phyloP scores from a whole-genome alignment of 2,888 invertebrate genomes.

The Oxytorus armatus region DNA sequence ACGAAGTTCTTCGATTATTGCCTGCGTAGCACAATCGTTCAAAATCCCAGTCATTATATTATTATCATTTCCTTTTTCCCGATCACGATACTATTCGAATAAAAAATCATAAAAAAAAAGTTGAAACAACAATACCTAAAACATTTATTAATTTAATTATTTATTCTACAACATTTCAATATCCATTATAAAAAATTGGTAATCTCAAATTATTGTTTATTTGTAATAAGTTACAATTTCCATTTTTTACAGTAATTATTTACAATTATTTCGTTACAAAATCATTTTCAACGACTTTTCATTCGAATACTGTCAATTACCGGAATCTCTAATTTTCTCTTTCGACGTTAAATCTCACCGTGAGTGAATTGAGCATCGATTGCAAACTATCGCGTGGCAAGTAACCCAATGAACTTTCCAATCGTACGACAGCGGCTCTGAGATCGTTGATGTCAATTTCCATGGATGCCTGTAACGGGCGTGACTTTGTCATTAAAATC shows the following conservation, averaged over 20 bases:
- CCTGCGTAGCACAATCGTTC: constrained; percentile 85
- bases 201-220: too few species aligned
- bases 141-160: too few species aligned
- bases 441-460: constrained; percentile 88
- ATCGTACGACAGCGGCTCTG: constrained; percentile 88
- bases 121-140: too few species aligned
- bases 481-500: constrained; percentile 48
- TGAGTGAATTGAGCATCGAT: constrained; percentile 89
- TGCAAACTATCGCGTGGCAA: constrained; percentile 90
- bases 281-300: not conserved
- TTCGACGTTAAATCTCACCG: constrained; percentile 86
- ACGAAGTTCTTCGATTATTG: constrained; percentile 89
- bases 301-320: not conserved
- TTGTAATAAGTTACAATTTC: too few species aligned
- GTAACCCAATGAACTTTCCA: constrained; percentile 89
- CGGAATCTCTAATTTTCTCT: not conserved
- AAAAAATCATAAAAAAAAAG: too few species aligned
- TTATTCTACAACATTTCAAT: too few species aligned
- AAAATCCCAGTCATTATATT: not conserved
- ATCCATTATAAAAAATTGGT: too few species aligned
- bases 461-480: constrained; percentile 80
- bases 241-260: too few species aligned
- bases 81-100: not conserved
- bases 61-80: not conserved
- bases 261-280: not conserved